phyloP scores from a whole-genome alignment of 2,797 vertebrate genomes.

The Sandelia bainsii region DNA sequence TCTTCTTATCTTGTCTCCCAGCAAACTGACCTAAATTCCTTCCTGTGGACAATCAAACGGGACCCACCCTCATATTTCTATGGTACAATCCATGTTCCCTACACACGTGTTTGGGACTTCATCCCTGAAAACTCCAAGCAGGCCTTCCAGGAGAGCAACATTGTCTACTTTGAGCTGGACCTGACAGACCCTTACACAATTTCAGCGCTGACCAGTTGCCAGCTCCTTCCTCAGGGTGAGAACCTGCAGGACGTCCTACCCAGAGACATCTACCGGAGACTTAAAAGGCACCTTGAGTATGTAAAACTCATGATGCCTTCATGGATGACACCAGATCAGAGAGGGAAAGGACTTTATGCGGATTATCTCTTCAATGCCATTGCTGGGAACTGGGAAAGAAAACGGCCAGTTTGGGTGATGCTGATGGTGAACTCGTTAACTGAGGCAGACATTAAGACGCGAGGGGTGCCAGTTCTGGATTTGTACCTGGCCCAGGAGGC shows the following conservation, averaged over 20 bases:
- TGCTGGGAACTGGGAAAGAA: conserved; percentile 92
- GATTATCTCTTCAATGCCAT: conserved; percentile 94
- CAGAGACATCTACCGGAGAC: conserved; percentile 86
- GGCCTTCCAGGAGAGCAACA: conserved; percentile 91
- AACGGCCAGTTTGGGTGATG: conserved; percentile 93
- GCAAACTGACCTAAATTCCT: conserved; percentile 93
- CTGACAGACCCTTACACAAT: conserved; percentile 91
- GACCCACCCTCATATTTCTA: conserved; percentile 92
- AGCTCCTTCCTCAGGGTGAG: conserved; percentile 89
- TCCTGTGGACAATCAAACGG: conserved; percentile 93
- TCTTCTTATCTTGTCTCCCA: conserved; percentile 43
- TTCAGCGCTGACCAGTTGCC: conserved; percentile 90
- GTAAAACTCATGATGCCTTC: conserved; percentile 93
- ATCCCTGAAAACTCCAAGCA: conserved; percentile 91
- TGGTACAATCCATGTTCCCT: conserved; percentile 92
- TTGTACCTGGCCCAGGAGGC: conserved; percentile 93
- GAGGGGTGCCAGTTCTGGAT: conserved; percentile 90
- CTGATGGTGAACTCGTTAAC: conserved; percentile 94
- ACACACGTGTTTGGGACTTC: conserved; percentile 92
- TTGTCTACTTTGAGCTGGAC: conserved; percentile 92
- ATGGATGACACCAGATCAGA: conserved; percentile 93
- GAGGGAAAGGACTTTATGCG: conserved; percentile 90
- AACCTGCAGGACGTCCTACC: conserved; percentile 91
- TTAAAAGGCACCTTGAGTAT: conserved; percentile 90
- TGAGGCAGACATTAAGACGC: conserved; percentile 89